These are phyloP conservation scores for Muschampia plurimacula DNA, from an alignment of 2,888 invertebrate genomes.

Conservation along the genomic window DNA sequence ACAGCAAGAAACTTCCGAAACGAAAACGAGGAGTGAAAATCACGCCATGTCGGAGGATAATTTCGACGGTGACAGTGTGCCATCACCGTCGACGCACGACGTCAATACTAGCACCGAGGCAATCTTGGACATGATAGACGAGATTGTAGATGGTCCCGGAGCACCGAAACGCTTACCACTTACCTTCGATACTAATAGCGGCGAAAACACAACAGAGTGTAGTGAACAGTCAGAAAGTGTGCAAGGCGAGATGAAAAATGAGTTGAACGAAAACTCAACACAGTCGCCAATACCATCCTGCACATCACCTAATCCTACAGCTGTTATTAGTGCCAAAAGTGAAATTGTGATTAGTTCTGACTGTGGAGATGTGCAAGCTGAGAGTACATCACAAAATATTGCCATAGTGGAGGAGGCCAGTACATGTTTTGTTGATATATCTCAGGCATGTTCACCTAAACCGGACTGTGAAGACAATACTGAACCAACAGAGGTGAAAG, in stretches of 20 bases:
- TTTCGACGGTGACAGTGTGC: constrained; percentile 78
- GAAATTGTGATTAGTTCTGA: constrained; percentile 50
- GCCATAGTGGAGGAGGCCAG: constrained; percentile 46
- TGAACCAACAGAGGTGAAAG: constrained; percentile 44
- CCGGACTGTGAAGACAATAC: constrained; percentile 46
- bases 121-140: constrained; percentile 83
- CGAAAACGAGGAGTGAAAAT: constrained; percentile 66
- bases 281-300: constrained; percentile 29
- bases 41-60: constrained; percentile 78
- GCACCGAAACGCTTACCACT: constrained; percentile 71
- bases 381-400: constrained; percentile 48
- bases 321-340: constrained; percentile 57
- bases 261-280: constrained; percentile 36
- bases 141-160: constrained; percentile 79
- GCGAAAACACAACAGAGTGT: constrained; percentile 30
- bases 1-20: constrained; percentile 67
- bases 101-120: constrained; percentile 82
- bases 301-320: constrained; percentile 40
- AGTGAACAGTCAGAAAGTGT: constrained; percentile 40
- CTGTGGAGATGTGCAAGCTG: constrained; percentile 47
- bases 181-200: constrained; percentile 46
- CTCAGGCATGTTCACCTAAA: constrained; percentile 55
- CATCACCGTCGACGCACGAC: constrained; percentile 78
- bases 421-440: constrained; percentile 51
- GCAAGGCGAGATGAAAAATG: constrained; percentile 28